Base-by-base conservation (phyloP, 2,888 invertebrate species). In the Eretmocerus hayati region DNA sequence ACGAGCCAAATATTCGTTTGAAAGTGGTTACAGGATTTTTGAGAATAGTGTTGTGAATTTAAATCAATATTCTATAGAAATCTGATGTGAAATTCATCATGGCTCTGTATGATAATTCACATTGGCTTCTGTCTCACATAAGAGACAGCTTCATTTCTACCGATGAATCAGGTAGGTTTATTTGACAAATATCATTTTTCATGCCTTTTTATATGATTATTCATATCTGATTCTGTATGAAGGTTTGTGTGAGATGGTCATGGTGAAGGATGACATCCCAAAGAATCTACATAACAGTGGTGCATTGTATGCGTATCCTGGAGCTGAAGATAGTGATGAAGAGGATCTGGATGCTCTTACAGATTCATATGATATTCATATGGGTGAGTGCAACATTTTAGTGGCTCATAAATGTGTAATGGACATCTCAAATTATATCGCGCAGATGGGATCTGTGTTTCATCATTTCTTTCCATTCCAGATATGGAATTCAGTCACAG, bases 41-140 rank as follows among this genome's bases (percentile, higher is more conserved):
- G n/a, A n/a, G n/a, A n/a, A n/a, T n/a, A n/a, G n/a, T n/a, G n/a
- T n/a, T n/a, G n/a, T n/a, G n/a, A n/a, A n/a, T n/a, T n/a, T n/a
- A n/a, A n/a, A n/a, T n/a, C n/a, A n/a, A n/a, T n/a, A n/a, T n/a
- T n/a, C n/a, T n/a, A n/a, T n/a, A n/a, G n/a, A n/a, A n/a, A n/a
- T n/a, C n/a, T n/a, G n/a, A n/a, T n/a, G n/a, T n/a, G n/a, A n/a
- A n/a, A n/a, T n/a, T n/a, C n/a, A n/a, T n/a, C 46, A 95, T 95
- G 95, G 94, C 94, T 58, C 83, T 92, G 56, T 94, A 92, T 72
- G 93, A 95, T 72, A 91, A 95, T 73, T 86, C 85, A 72, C 86
- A 87, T 62, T 95, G 94, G 87, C 77, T 96, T 40, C 77, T 95
- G 43, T 88, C 91, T 51, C 91, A 94, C 72, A 90, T 95, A 58